phyloP scores from a whole-genome alignment of 2,113 vertebrate species.

The Sarotherodon lohbergeri region DNA sequence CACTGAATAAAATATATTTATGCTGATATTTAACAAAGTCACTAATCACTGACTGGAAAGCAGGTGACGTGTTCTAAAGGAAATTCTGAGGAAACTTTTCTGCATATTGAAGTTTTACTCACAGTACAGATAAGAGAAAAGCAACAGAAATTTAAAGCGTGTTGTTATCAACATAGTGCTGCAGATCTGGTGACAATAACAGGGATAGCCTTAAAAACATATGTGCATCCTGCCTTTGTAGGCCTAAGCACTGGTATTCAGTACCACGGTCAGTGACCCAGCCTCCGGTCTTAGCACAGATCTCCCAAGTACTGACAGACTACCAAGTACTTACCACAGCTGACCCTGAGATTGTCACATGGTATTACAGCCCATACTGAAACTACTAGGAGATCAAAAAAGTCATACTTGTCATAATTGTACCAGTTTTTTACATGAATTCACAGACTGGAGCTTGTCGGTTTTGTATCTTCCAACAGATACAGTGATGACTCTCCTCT shows the following conservation, averaged over 20 bases:
- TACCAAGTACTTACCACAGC: background rate
- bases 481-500: background rate
- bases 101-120: background rate
- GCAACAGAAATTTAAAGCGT: accelerated
- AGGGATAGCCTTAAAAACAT: background rate
- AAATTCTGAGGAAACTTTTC: background rate
- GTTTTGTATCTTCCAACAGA: background rate
- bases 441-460: background rate
- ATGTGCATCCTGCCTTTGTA: background rate
- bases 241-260: background rate
- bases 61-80: background rate
- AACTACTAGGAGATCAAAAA: background rate
- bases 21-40: background rate
- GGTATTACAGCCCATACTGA: background rate
- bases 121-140: background rate
- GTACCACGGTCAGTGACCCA: conserved; percentile 44
- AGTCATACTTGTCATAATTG: background rate
- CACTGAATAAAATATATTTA: background rate
- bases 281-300: background rate
- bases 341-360: background rate
- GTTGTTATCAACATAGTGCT: background rate
- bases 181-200: background rate
- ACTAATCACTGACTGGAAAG: background rate
- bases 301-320: background rate
- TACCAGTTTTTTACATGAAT: background rate